These are phyloP conservation scores for Callyntrura guangdongensis DNA, from an alignment of 2,888 invertebrate species.

Conservation along the genomic window DNA sequence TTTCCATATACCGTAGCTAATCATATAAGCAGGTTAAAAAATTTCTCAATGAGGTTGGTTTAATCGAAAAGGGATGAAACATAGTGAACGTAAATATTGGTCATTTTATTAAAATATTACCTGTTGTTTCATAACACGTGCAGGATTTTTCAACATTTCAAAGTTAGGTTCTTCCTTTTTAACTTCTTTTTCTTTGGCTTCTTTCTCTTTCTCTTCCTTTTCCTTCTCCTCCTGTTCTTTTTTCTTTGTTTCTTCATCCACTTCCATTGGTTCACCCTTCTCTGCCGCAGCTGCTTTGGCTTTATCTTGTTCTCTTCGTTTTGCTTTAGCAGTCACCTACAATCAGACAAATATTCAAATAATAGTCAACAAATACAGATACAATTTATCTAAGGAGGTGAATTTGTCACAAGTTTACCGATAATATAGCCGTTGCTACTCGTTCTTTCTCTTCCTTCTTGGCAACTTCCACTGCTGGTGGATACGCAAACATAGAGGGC, in stretches of 20 bases:
- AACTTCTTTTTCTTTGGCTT: conserved; percentile 87
- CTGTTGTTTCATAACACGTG: conserved; percentile 97
- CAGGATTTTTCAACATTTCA: conserved; percentile 97
- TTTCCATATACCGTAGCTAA: conserved; percentile 89
- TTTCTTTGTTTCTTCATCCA: conserved; percentile 87
- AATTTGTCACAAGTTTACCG: too few relatives aligned
- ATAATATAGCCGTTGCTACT: conserved; percentile 98
- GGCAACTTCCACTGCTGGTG: conserved; percentile 98
- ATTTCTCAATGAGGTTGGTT: too few relatives aligned
- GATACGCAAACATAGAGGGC: conserved; percentile 98
- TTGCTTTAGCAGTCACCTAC: conserved; percentile 94
- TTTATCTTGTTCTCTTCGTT: conserved; percentile 92
- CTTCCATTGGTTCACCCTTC: conserved; percentile 86
- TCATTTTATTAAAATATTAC: conserved; percentile 83
- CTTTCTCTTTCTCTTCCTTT: conserved; percentile 87
- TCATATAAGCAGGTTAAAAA: conserved; percentile 76
- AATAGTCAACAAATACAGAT: background rate
- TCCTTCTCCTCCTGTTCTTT: conserved; percentile 86
- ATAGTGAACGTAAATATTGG: background rate
- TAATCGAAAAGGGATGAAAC: background rate
- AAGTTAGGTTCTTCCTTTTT: conserved; percentile 93
- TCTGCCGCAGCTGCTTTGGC: conserved; percentile 87
- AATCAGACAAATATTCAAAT: background rate
- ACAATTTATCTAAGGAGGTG: too few relatives aligned
- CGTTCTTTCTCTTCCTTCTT: conserved; percentile 99